phyloP scores from a whole-genome alignment of 2,797 vertebrate genomes.

The Sebastes oblongus region DNA sequence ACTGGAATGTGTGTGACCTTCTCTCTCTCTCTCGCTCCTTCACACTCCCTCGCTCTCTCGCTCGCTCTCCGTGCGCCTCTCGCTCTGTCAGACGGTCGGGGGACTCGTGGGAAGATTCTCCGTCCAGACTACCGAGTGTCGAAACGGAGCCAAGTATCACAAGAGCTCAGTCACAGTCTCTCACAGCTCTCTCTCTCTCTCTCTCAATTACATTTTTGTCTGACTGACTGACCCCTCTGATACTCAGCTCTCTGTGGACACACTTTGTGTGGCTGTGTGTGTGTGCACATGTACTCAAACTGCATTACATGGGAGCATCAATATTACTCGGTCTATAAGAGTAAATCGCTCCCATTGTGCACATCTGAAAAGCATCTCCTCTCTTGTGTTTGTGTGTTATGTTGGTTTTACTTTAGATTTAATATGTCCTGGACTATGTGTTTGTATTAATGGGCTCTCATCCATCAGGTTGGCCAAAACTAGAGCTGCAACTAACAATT shows the following conservation, averaged over 20 bases:
- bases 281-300: neutral
- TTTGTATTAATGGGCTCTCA: neutral
- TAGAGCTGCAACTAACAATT: too few species aligned
- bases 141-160: slow-evolving; percentile 70
- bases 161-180: slow-evolving; percentile 56
- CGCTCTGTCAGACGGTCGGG: slow-evolving; percentile 49
- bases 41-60: slow-evolving; percentile 49
- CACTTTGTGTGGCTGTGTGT: neutral
- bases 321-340: neutral
- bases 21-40: slow-evolving; percentile 46
- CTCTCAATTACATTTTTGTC: slow-evolving; percentile 37
- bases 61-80: slow-evolving; percentile 37
- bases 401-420: neutral
- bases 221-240: slow-evolving; percentile 42
- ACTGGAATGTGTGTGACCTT: slow-evolving; percentile 78
- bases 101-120: slow-evolving; percentile 78
- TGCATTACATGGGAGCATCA: neutral
- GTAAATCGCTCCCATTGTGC: neutral
- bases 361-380: neutral
- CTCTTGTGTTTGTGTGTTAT: neutral
- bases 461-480: neutral
- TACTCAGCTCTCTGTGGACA: slow-evolving; percentile 1
- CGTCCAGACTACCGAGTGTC: slow-evolving; percentile 55
- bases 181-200: slow-evolving; percentile 10
- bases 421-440: neutral